Conservation (phyloP, 1,140 invertebrate species). For the Rhagoletis zephyria region DNA sequence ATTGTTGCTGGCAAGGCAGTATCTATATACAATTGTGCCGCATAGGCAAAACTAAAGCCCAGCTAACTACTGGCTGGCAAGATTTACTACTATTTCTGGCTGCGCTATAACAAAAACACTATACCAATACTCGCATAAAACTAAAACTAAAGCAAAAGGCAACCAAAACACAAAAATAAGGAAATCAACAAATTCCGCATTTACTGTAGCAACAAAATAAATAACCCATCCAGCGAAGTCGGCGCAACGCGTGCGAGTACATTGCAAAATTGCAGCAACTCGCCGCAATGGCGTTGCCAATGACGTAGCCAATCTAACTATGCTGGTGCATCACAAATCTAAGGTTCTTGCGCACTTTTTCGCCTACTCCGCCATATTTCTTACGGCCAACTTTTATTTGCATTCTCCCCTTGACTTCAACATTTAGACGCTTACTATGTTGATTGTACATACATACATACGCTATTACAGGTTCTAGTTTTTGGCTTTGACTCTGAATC, state of each 20-base stretch:
- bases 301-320: constrained; percentile 15
- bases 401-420: not conserved
- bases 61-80: not conserved
- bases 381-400: constrained; percentile 24
- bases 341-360: constrained; percentile 39
- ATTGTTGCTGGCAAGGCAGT: constrained; percentile 30
- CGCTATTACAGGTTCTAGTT: not conserved
- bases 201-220: constrained; percentile 26
- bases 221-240: not conserved
- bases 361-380: not conserved
- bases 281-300: not conserved
- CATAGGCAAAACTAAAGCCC: not conserved
- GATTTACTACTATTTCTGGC: constrained; percentile 33
- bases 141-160: not conserved
- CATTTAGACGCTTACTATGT: not conserved
- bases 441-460: not conserved
- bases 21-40: not conserved
- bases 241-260: not conserved
- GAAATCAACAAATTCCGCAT: not conserved
- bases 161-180: not conserved
- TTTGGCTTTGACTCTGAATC: constrained; percentile 16
- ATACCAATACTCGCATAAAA: not conserved
- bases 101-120: not conserved
- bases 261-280: not conserved
- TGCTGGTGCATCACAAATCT: constrained; percentile 37